Percentiles rank a stretch among this genome's conserved stretches.
Conservation (phyloP, 2,888 invertebrate genomes). For the Conchocele bisecta region DNA sequence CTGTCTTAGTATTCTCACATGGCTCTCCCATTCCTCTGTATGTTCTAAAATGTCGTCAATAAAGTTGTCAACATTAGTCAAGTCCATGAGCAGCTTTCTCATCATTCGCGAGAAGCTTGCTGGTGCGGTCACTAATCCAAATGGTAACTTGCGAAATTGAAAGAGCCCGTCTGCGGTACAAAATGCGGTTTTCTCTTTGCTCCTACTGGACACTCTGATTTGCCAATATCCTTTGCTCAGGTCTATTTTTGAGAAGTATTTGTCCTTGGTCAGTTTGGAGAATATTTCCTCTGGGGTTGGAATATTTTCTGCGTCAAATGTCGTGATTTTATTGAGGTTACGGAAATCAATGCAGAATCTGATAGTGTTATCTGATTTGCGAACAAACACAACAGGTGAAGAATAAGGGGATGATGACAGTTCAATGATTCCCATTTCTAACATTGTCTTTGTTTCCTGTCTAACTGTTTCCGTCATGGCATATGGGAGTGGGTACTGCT, state of each 20-base stretch:
- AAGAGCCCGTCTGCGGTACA: not conserved
- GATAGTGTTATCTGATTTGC: constrained; percentile 34
- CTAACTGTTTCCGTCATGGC: constrained; percentile 2
- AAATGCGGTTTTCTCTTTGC: constrained; percentile 29
- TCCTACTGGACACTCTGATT: constrained; percentile 10
- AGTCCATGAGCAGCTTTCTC: too few species aligned
- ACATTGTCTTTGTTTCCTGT: constrained; percentile 15
- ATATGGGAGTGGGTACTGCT: constrained; percentile 18
- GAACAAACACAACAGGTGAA: constrained; percentile 36
- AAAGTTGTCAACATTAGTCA: too few species aligned
- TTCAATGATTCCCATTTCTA: constrained; percentile 19
- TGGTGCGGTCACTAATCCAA: constrained; percentile 20
- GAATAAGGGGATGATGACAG: constrained; percentile 27
- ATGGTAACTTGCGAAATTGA: constrained; percentile 17
- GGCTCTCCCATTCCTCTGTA: not conserved
- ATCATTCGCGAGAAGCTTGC: constrained; percentile 18
- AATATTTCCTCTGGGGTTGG: constrained; percentile 35
- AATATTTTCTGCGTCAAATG: constrained; percentile 50
- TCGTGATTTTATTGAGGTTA: constrained; percentile 36
- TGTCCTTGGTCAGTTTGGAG: constrained; percentile 7
- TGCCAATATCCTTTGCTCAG: constrained; percentile 47
- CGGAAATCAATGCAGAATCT: constrained; percentile 48
- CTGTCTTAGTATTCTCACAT: not conserved
- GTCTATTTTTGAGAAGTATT: constrained; percentile 38
- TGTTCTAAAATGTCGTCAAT: too few species aligned